Conservation (phyloP, 2,888 invertebrate genomes). For the Heliconius erato region DNA sequence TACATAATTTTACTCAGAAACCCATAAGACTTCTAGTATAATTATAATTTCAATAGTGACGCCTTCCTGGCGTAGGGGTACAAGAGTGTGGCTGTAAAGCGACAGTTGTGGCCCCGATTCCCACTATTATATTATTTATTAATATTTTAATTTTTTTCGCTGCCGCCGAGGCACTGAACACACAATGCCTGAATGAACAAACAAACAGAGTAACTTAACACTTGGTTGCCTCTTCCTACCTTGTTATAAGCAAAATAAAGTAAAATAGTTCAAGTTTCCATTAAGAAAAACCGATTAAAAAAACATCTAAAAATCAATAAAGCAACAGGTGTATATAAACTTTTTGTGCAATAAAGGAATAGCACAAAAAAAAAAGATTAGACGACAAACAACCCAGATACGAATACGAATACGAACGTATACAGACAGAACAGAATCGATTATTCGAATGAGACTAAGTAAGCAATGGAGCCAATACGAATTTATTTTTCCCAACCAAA, state of each 20-base stretch:
- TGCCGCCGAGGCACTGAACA: neutral
- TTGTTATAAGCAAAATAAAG: neutral
- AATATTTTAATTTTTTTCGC: neutral
- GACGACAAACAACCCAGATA: conserved; percentile 30
- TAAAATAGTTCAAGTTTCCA: neutral
- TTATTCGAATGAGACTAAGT: conserved; percentile 29
- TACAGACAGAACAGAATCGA: conserved; percentile 25
- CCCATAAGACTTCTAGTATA: no score
- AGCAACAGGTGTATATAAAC: conserved; percentile 26
- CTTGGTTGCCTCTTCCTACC: neutral
- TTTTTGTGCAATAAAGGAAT: conserved; percentile 20
- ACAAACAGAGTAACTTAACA: neutral
- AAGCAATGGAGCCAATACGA: conserved; percentile 27
- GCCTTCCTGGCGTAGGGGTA: no score
- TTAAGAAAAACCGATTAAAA: neutral
- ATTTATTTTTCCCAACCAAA: conserved; percentile 30
- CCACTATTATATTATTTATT: no score
- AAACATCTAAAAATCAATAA: conserved; percentile 2
- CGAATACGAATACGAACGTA: conserved; percentile 3
- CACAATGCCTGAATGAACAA: no score
- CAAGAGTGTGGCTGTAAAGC: no score
- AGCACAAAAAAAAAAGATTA: conserved; percentile 18
- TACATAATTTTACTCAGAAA: no score
- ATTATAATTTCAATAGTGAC: no score
- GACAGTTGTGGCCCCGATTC: no score